phyloP scores from a whole-genome alignment of 2,888 invertebrate genomes.

The Meghimatium bilineatum region DNA sequence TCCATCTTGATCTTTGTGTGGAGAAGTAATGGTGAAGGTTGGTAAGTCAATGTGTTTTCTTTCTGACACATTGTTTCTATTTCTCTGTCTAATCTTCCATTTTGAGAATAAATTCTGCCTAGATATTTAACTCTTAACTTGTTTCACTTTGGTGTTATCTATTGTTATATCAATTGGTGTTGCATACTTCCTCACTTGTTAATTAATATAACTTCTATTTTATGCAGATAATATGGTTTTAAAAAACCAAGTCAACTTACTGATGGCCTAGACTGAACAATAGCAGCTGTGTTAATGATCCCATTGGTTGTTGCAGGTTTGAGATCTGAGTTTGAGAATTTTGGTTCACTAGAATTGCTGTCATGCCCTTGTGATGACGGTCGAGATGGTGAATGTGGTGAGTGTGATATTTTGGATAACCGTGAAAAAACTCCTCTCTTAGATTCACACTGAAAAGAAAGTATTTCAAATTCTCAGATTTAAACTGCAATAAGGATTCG shows the following conservation, averaged over 20 bases:
- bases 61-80: no score
- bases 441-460: conserved; percentile 70
- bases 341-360: conserved; percentile 43
- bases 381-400: conserved; percentile 56
- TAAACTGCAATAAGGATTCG: no score
- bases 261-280: conserved; percentile 31
- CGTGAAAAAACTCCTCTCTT: conserved; percentile 77
- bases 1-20: no score
- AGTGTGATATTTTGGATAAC: conserved; percentile 84
- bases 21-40: no score
- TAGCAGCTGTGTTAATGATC: conserved; percentile 1
- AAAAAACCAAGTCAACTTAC: conserved; percentile 14
- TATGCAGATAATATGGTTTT: background rate
- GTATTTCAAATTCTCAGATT: background rate
- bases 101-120: no score
- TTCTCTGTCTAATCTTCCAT: no score
- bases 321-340: background rate
- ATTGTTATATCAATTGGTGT: no score
- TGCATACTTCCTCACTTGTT: no score
- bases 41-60: no score
- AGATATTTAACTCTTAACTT: no score
- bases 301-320: conserved; percentile 45
- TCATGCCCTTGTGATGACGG: conserved; percentile 40
- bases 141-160: no score
- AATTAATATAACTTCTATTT: no score